phyloP scores from a whole-genome alignment of 2,113 vertebrate genomes.

The Chlorodrepanis virens region DNA sequence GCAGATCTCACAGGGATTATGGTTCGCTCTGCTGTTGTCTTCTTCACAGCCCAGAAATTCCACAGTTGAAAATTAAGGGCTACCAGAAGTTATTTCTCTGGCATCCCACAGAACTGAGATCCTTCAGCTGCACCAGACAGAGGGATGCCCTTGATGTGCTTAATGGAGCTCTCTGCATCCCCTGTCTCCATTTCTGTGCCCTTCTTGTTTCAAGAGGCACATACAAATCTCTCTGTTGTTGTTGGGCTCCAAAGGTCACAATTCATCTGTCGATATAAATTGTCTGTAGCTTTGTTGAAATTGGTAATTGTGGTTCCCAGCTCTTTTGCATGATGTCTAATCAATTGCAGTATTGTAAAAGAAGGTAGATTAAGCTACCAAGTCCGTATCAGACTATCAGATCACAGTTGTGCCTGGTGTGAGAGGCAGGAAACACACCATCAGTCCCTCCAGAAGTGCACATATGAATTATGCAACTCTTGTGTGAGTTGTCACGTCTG shows the following conservation, averaged over 20 bases:
- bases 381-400: background rate
- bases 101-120: background rate
- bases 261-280: background rate
- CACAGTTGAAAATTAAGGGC: background rate
- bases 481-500: background rate
- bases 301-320: background rate
- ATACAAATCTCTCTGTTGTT: background rate
- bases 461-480: background rate
- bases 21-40: background rate
- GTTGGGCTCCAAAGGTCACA: background rate
- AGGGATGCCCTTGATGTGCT: background rate
- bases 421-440: background rate
- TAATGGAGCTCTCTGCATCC: background rate
- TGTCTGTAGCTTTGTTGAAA: background rate
- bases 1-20: background rate
- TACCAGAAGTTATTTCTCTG: background rate
- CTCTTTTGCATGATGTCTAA: background rate
- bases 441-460: background rate
- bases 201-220: background rate
- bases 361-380: background rate
- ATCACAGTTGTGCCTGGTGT: background rate
- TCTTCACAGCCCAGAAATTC: background rate
- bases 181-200: background rate
- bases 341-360: background rate
- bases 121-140: background rate